phyloP scores from a whole-genome alignment of 1,140 invertebrate species.

The Hesperophylax magnus region DNA sequence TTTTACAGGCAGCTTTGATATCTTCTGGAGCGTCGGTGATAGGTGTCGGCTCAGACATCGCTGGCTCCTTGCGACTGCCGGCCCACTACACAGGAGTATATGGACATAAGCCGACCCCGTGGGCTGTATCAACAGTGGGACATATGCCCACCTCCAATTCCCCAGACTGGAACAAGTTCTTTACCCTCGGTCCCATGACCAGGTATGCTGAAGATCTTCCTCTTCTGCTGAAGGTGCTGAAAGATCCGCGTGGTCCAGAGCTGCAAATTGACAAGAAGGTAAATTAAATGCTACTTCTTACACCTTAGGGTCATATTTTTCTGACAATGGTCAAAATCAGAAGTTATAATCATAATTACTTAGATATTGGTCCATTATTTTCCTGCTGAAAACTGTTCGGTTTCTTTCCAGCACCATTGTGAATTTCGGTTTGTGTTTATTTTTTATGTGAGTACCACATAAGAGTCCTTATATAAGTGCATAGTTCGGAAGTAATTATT shows the following conservation, averaged over 20 bases:
- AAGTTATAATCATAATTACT: too few relatives aligned
- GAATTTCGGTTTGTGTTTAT: too few relatives aligned
- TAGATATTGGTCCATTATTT: too few relatives aligned
- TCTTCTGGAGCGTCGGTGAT: conserved; percentile 83
- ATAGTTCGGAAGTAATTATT: too few relatives aligned
- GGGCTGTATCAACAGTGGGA: conserved; percentile 72
- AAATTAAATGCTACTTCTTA: conserved; percentile 1
- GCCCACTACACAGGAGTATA: conserved; percentile 90
- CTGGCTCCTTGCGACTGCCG: conserved; percentile 87
- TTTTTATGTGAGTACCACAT: too few relatives aligned
- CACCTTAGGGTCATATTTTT: too few relatives aligned
- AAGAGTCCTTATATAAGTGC: too few relatives aligned
- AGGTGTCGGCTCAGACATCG: conserved; percentile 88
- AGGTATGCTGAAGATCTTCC: conserved; percentile 87
- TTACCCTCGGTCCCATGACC: conserved; percentile 84
- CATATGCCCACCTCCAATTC: conserved; percentile 72
- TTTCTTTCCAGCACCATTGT: too few relatives aligned
- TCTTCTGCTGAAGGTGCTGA: conserved; percentile 79
- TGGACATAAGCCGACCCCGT: conserved; percentile 84
- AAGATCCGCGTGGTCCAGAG: conserved; percentile 70
- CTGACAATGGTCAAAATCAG: too few relatives aligned
- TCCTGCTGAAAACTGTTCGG: too few relatives aligned
- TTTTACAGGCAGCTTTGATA: conserved; percentile 75
- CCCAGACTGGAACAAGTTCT: conserved; percentile 73
- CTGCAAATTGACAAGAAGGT: conserved; percentile 77